These are phyloP conservation scores for Hippocampus kuda DNA, from an alignment of 2,797 vertebrate genomes.

Conservation along the genomic window DNA sequence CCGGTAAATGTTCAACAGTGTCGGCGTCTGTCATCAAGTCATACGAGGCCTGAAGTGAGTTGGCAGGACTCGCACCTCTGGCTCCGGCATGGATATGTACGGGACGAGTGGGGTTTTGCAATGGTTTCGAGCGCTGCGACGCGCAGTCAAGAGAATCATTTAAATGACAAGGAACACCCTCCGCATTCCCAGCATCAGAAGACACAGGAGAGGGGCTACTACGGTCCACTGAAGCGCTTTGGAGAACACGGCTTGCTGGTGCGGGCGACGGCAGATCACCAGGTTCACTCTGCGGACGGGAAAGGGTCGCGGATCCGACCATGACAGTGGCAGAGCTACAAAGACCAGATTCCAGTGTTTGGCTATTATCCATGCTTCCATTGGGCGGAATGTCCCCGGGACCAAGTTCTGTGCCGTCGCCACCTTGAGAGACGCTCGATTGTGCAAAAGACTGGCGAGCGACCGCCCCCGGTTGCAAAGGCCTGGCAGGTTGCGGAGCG, in stretches of 20 bases:
- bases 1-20: neutral
- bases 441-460: slow-evolving; percentile 2
- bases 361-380: slow-evolving; percentile 17
- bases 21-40: neutral
- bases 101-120: slow-evolving; percentile 4
- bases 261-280: slow-evolving; percentile 5
- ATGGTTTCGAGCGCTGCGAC: neutral
- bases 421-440: slow-evolving; percentile 1
- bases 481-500: neutral
- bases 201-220: slow-evolving; percentile 35
- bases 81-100: slow-evolving; percentile 11
- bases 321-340: slow-evolving; percentile 2
- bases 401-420: neutral
- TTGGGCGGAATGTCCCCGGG: slow-evolving; percentile 9
- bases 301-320: slow-evolving; percentile 1
- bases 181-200: slow-evolving; percentile 21
- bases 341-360: slow-evolving; percentile 37
- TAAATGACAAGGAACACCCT: neutral
- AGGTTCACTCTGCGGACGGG: slow-evolving; percentile 14
- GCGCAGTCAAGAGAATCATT: neutral
- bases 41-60: slow-evolving; percentile 8
- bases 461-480: slow-evolving; percentile 10
- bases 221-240: slow-evolving; percentile 42
- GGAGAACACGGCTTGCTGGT: slow-evolving; percentile 52
- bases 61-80: slow-evolving; percentile 10